These are phyloP conservation scores for Mormyrus proboscirostris DNA, from an alignment of 2,797 vertebrate species.

Conservation along the genomic window DNA sequence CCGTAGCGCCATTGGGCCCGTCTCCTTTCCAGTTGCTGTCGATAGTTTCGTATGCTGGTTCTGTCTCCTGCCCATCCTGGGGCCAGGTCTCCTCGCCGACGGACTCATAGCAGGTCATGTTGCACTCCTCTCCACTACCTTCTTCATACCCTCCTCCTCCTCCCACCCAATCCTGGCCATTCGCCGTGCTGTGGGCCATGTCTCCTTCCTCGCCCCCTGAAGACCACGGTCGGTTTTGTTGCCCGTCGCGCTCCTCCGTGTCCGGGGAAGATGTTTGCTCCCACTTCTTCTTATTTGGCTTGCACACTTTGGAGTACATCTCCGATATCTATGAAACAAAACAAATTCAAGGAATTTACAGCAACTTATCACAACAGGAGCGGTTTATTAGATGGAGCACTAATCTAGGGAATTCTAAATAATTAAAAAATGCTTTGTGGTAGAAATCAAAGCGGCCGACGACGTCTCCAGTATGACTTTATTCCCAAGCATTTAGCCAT, in stretches of 20 bases:
- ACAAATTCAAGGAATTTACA: background rate
- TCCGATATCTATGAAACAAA: slow-evolving; percentile 60
- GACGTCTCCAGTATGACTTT: background rate
- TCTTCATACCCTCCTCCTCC: slow-evolving; percentile 29
- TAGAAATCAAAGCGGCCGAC: background rate
- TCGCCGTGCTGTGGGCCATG: background rate
- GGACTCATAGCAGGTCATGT: slow-evolving; percentile 62
- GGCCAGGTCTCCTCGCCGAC: slow-evolving; percentile 60
- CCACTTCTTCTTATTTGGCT: slow-evolving; percentile 62
- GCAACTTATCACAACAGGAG: background rate
- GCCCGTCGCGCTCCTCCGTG: slow-evolving; percentile 50
- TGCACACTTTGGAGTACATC: slow-evolving; percentile 71
- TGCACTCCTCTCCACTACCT: slow-evolving; percentile 34
- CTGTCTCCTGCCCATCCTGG: slow-evolving; percentile 46
- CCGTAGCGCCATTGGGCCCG: slow-evolving; percentile 48
- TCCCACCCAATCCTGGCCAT: slow-evolving; percentile 43
- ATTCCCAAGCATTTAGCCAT: background rate
- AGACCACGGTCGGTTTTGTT: slow-evolving; percentile 55
- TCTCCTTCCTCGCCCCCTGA: slow-evolving; percentile 28
- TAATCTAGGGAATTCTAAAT: background rate
- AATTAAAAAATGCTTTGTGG: background rate
- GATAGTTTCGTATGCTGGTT: slow-evolving; percentile 60
- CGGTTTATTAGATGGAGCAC: background rate
- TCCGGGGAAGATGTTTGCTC: slow-evolving; percentile 29
- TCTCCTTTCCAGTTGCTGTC: slow-evolving; percentile 61